A percentile compares a stretch with the other conserved stretches of the same genome.
phyloP scores from a whole-genome alignment of 1,140 invertebrate genomes.

The Zophobas atratus region DNA sequence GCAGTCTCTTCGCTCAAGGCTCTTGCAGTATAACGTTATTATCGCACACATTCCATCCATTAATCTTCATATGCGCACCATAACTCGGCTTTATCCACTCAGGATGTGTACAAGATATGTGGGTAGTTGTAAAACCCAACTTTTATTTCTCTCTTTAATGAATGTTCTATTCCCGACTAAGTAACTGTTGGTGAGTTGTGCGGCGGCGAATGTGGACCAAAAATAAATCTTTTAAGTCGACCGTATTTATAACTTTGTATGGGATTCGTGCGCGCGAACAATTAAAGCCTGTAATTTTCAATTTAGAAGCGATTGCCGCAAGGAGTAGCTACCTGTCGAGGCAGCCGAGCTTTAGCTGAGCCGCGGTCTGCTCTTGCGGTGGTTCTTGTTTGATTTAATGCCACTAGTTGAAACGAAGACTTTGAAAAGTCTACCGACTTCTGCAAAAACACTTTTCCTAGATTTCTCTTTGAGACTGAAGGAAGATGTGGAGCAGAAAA shows the following conservation, averaged over 20 bases:
- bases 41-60: slow-evolving; percentile 33
- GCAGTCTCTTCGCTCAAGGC: slow-evolving; percentile 40
- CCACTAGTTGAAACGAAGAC: too few species aligned
- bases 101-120: slow-evolving; percentile 40
- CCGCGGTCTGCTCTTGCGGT: too few species aligned
- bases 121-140: slow-evolving; percentile 36
- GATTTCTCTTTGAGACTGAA: too few species aligned
- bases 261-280: background rate
- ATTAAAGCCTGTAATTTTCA: too few species aligned
- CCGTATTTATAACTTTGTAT: slow-evolving; percentile 35
- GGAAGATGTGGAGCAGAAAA: too few species aligned
- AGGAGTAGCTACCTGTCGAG: too few species aligned
- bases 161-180: slow-evolving; percentile 37
- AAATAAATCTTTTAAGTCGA: slow-evolving; percentile 41
- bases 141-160: slow-evolving; percentile 32
- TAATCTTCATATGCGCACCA: slow-evolving; percentile 39
- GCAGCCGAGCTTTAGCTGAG: too few species aligned
- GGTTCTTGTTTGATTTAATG: too few species aligned
- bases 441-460: too few species aligned
- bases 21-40: slow-evolving; percentile 36
- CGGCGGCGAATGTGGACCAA: slow-evolving; percentile 27
- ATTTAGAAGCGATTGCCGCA: too few species aligned
- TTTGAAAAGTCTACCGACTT: too few species aligned
- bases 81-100: slow-evolving; percentile 38
- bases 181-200: slow-evolving; percentile 23